A percentile compares a stretch with the other conserved stretches of the same genome.
These are phyloP conservation scores for Avahi laniger DNA, from an alignment of 2,797 vertebrate species.

Conservation along the genomic window DNA sequence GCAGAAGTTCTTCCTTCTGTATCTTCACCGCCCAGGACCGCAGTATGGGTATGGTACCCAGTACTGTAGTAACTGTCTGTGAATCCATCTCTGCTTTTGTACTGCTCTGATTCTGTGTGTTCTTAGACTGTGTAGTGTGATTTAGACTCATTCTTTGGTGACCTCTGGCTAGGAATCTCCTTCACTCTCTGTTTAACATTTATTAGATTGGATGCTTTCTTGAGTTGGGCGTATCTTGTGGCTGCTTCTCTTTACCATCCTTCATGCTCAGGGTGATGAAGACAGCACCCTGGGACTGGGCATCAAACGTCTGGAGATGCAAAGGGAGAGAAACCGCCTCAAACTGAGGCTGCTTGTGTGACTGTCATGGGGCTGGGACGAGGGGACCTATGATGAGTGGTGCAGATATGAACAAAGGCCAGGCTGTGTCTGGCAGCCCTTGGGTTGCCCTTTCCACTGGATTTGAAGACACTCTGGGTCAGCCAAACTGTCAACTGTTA, in stretches of 20 bases:
- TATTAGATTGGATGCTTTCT: background rate
- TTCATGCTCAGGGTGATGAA: background rate
- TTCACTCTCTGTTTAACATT: background rate
- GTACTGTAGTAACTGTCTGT: background rate
- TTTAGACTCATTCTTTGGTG: background rate
- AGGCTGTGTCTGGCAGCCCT: background rate
- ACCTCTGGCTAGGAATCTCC: background rate
- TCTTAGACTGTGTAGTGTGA: background rate
- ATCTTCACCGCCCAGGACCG: constrained; percentile 95
- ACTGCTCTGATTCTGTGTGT: background rate
- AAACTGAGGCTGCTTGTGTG: background rate
- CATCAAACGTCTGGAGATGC: background rate
- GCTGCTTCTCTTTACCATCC: background rate
- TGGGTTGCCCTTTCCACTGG: background rate
- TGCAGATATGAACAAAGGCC: background rate
- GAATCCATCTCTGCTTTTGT: background rate
- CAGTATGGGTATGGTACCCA: constrained; percentile 92
- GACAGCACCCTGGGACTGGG: background rate
- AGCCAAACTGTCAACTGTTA: background rate
- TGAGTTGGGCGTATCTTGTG: background rate
- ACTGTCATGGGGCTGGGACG: accelerated
- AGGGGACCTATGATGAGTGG: background rate
- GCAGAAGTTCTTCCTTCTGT: constrained; percentile 98
- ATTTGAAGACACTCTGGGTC: background rate
- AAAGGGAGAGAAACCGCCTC: background rate